Base-by-base conservation (phyloP, 2,113 vertebrate genomes). In the Ageneiosus marmoratus region DNA sequence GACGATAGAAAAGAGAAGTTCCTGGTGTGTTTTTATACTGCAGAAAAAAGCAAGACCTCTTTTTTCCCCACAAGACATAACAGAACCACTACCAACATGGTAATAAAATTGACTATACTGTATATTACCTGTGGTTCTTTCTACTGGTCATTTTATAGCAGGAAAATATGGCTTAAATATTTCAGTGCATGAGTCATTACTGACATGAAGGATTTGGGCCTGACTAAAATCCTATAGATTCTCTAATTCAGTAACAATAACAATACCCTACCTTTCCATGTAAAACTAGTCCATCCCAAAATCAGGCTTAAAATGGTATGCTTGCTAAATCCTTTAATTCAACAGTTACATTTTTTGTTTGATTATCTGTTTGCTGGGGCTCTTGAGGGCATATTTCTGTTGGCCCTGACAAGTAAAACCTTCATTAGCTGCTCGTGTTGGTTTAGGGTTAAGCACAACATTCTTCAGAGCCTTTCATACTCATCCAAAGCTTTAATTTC, bases 401-500 rank as follows among this genome's bases (percentile, higher is more conserved):
- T 77, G 53, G 32, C 75, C 20, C 32, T 24, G 29, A 58, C 20
- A 13, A 56, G 29, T 22, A 6, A n/a, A 56, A 77, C 10, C 50
- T 65, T 51, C 53, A 46, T 73, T 27, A 51, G 18, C 18, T 69
- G 51, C 67, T 27, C 18, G 4, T 37, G 73, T 55, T 76, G 50
- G 18, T 53, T 53, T 34, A 76, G 48, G 18, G 73, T 55, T 76
- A 77, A 56, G 37, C 75, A 62, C 18, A 29, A 18, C 37, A 75
- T 75, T 75, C 9, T 60, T 12, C 55, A 13, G 20, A 13, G 51
- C 53, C 27, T 65, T 79, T 87, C 48, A 79, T 55, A 56, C 48
- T 34, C 58, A 55, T 62, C 72, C 75, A 65, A 50, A 70, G 70
- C 29, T 60, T 82, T 55, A 15, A 5, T 82, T 58, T 82, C 44